Conservation (phyloP, 2,888 invertebrate genomes). For the Drosophila kuntzei region DNA sequence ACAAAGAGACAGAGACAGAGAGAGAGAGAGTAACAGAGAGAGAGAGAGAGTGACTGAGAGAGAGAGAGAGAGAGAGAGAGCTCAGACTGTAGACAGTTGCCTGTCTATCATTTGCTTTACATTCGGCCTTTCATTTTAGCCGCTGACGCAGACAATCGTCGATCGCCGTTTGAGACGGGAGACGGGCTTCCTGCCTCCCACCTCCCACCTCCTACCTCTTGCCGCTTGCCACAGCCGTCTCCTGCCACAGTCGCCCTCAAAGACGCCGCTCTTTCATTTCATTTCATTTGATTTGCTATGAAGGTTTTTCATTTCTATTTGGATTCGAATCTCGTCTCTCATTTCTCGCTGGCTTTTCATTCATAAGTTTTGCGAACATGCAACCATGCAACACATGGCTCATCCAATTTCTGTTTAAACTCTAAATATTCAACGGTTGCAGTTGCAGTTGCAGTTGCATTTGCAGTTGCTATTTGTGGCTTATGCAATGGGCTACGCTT, state of each 20-base stretch:
- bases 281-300: constrained; percentile 48
- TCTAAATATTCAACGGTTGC: constrained; percentile 46
- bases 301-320: constrained; percentile 48
- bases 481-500: constrained; percentile 59
- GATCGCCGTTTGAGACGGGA: constrained; percentile 36
- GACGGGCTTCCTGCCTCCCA: constrained; percentile 44
- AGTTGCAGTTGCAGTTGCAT: constrained; percentile 34
- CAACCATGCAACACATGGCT: constrained; percentile 50
- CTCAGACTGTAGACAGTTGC: constrained; percentile 70
- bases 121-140: constrained; percentile 80
- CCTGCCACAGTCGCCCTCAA: constrained; percentile 60
- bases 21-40: not conserved
- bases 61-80: constrained; percentile 33
- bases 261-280: constrained; percentile 71
- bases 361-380: constrained; percentile 57
- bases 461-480: constrained; percentile 31
- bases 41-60: not conserved
- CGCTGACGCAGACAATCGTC: constrained; percentile 71
- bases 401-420: constrained; percentile 49
- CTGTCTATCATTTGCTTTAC: constrained; percentile 80
- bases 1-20: not conserved
- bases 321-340: constrained; percentile 17
- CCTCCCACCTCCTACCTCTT: constrained; percentile 4
- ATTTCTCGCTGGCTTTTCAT: constrained; percentile 45
- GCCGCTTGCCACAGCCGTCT: constrained; percentile 14